Conservation (phyloP, 2,888 invertebrate species). For the Euspilapteryx auroguttella region DNA sequence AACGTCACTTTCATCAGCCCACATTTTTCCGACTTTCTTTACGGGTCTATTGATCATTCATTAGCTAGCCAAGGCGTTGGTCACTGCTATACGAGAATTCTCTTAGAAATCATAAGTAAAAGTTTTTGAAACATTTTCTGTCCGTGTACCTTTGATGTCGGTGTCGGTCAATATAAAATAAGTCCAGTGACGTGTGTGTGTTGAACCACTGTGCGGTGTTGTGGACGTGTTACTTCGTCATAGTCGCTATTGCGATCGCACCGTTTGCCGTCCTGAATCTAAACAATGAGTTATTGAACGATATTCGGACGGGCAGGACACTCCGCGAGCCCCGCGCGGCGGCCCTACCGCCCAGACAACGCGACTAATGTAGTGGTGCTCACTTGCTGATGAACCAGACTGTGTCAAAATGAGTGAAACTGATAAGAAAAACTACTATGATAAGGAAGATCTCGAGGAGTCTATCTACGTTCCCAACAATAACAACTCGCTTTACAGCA, state of each 20-base stretch:
- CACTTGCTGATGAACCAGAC: too few relatives aligned
- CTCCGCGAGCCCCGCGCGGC: too few relatives aligned
- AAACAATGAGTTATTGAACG: conserved; percentile 37
- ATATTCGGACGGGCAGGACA: conserved; percentile 25
- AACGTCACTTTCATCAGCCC: conserved; percentile 3
- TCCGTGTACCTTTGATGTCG: too few relatives aligned
- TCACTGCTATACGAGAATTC: neutral
- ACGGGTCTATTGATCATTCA: neutral
- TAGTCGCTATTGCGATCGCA: conserved; percentile 40
- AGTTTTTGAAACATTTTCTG: too few relatives aligned
- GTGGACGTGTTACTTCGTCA: conserved; percentile 29
- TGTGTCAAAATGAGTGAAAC: conserved; percentile 36
- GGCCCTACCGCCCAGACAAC: too few relatives aligned
- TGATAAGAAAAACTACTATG: conserved; percentile 31
- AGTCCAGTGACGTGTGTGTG: conserved; percentile 1
- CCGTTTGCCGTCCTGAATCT: conserved; percentile 47
- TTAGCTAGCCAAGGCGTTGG: neutral
- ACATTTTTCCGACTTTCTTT: neutral
- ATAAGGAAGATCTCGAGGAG: conserved; percentile 32
- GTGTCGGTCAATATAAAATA: too few relatives aligned
- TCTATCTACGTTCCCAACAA: conserved; percentile 37
- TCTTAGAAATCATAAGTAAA: too few relatives aligned
- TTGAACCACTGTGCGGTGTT: conserved; percentile 26
- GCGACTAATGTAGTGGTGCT: too few relatives aligned
- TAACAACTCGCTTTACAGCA: conserved; percentile 54